Evolutionary conservation across 2,797 vertebrate genomes (phyloP).

Genomic region (Myotis findleyi): DNA sequence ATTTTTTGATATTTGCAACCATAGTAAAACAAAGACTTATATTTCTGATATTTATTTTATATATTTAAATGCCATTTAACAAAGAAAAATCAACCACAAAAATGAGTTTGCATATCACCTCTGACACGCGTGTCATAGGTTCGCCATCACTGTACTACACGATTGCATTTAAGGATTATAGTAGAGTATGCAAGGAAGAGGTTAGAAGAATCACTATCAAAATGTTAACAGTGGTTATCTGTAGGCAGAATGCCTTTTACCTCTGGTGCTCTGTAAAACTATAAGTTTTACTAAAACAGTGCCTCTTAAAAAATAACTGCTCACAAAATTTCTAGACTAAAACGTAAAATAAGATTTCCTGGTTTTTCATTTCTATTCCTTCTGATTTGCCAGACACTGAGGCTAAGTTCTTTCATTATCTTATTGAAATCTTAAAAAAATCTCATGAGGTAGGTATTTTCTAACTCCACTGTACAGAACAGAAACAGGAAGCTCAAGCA

Average conservation of each 20-base stretch:
- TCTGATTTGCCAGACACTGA: not conserved
- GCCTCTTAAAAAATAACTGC: not conserved
- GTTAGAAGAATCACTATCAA: not conserved
- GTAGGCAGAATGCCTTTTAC: not conserved
- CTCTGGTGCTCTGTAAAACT: not conserved
- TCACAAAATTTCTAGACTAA: not conserved
- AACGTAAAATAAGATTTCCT: not conserved
- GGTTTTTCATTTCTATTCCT: constrained; percentile 6
- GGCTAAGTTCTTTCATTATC: not conserved
- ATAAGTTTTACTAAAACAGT: constrained; percentile 36
- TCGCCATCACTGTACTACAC: not conserved
- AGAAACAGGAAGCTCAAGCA: constrained; percentile 24
- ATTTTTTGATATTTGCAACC: too few species aligned
- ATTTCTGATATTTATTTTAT: too few species aligned
- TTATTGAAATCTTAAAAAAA: constrained; percentile 23
- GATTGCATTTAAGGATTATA: not conserved
- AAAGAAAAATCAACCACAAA: too few species aligned
- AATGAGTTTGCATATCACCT: too few species aligned
- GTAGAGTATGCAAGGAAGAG: not conserved
- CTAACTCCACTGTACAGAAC: constrained; percentile 42
- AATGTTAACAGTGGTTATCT: not conserved
- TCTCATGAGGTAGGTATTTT: constrained; percentile 36
- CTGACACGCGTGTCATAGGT: too few species aligned
- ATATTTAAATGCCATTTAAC: too few species aligned
- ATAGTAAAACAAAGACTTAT: too few species aligned